These are phyloP conservation scores for Formica aserva DNA, from an alignment of 2,888 invertebrate genomes.

Conservation along the genomic window DNA sequence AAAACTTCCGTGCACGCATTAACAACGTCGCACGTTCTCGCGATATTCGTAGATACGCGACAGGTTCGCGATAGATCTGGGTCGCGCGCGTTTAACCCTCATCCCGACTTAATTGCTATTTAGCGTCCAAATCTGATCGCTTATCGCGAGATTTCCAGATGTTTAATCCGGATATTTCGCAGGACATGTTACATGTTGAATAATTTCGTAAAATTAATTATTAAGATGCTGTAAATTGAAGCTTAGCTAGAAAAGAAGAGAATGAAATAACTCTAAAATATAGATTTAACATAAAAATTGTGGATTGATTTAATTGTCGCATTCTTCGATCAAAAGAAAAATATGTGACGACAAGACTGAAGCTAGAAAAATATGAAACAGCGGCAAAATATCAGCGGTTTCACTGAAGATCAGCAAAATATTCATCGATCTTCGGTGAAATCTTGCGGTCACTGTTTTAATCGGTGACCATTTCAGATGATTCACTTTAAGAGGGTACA, in stretches of 20 bases:
- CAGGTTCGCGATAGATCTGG: constrained; percentile 74
- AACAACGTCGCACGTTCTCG: constrained; percentile 76
- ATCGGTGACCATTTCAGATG: background rate
- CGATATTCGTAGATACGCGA: constrained; percentile 71
- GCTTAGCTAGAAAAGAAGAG: background rate
- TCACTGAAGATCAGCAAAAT: background rate
- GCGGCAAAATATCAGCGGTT: background rate
- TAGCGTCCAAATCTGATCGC: background rate
- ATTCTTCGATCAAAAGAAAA: background rate
- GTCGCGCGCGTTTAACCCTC: constrained; percentile 67
- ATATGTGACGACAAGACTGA: background rate
- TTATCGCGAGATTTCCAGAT: background rate
- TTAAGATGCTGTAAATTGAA: background rate
- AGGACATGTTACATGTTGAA: background rate
- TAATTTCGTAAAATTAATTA: background rate
- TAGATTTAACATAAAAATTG: background rate
- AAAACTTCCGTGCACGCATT: constrained; percentile 82
- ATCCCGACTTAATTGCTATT: constrained; percentile 56
- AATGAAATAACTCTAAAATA: background rate
- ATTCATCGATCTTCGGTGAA: background rate
- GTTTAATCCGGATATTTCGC: background rate
- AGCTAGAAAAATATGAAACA: background rate
- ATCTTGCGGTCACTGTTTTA: background rate
- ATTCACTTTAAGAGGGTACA: background rate
- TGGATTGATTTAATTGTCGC: background rate